Base-by-base conservation (phyloP, 2,888 invertebrate genomes). In the Bursaphelenchus okinawaensis region DNA sequence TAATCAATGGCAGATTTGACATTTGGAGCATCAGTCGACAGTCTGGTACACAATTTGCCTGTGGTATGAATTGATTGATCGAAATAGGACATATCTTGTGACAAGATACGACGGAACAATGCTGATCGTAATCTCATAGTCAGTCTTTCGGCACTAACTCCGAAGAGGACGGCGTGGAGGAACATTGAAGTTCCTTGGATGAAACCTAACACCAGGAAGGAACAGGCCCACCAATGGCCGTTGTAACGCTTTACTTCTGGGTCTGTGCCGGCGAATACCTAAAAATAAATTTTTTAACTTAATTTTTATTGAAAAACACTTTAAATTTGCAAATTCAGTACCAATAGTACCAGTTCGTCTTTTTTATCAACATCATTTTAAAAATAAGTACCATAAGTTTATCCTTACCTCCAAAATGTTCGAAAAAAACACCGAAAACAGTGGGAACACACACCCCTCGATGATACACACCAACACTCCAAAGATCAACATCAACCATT, bases 141-240 rank as follows among this genome's bases (percentile, higher is more conserved):
- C 62, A 84, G 62, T n/a, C 75, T 73, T 60, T 84, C 83, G 4
- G 84, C 82, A 16, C 83, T 78, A 6, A 79, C 52, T 9, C 83
- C 84, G 62, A 83, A 84, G 26, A 76, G 73, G 27, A 75, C 70
- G 16, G 75, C 74, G 54, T 74, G 76, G n/a, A 63, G 28, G 31
- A 77, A 65, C 72, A 78, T 72, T 0, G 71, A 66, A 23, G 64
- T 55, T 27, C 68, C 75, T 55, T 84, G 82, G 12, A 80, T 72
- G 4, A 78, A 75, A 8, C 84, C 87, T 16, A 87, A 77, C 0
- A 74, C 71, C 19, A 79, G 63, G 65, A 80, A 79, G 75, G 75
- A 74, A 73, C 84, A 74, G 40, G 86, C 83, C 87, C 87, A 87
- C 60, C 83, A 77, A 8, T 85, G 78, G 29, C 84, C 83, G 55